Conservation (phyloP, 2,113 vertebrate species). For the Forbesichthys papilliferus region DNA sequence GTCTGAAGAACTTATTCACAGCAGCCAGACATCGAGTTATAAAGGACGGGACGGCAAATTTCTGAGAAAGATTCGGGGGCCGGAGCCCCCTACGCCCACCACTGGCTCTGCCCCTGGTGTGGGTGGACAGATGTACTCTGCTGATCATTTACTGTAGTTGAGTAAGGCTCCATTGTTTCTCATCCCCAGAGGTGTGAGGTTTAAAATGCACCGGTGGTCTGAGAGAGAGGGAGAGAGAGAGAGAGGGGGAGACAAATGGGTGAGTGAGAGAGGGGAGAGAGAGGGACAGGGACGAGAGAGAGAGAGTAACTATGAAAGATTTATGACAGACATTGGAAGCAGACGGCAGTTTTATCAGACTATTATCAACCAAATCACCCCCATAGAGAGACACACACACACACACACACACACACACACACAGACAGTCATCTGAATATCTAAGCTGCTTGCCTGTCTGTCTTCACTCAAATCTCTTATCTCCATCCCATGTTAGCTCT, state of each 20-base stretch:
- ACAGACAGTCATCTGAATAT: too few species aligned
- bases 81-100: too few species aligned
- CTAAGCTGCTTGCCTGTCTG: neutral
- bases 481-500: slow-evolving; percentile 7
- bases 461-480: slow-evolving; percentile 21
- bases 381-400: slow-evolving; percentile 48
- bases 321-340: slow-evolving; percentile 65
- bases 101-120: too few species aligned
- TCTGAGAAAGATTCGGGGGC: too few species aligned
- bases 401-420: slow-evolving; percentile 26
- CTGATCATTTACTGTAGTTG: slow-evolving; percentile 11
- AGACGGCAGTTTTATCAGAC: slow-evolving; percentile 63
- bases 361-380: slow-evolving; percentile 71
- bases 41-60: too few species aligned
- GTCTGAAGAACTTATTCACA: too few species aligned
- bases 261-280: neutral
- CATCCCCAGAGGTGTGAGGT: slow-evolving; percentile 23
- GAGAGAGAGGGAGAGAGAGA: slow-evolving; percentile 35
- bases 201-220: slow-evolving; percentile 37
- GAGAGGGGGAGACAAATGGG: slow-evolving; percentile 16
- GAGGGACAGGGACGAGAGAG: slow-evolving; percentile 8
- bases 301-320: slow-evolving; percentile 70
- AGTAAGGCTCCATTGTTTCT: slow-evolving; percentile 33
- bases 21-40: too few species aligned
- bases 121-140: neutral